Evolutionary conservation across 2,113 vertebrate species (phyloP).

Genomic region (Amblyopsis rosae): DNA sequence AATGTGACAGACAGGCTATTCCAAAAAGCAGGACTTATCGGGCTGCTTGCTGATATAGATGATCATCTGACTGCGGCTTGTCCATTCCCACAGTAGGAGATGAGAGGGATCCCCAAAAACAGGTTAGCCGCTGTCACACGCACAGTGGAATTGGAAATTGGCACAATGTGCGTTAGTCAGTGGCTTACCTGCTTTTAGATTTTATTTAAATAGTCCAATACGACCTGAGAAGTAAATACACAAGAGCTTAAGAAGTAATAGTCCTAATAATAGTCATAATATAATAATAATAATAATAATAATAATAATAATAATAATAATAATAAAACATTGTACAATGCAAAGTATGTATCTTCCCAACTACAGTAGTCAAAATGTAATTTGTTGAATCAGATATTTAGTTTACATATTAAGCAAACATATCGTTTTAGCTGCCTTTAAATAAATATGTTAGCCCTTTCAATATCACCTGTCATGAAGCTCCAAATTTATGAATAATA

Average conservation of each 20-base stretch:
- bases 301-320: too few species aligned
- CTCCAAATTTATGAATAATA: conserved; percentile 11
- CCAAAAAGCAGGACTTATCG: conserved; percentile 36
- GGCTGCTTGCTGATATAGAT: conserved; percentile 12
- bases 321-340: too few species aligned
- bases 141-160: conserved; percentile 92
- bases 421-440: not conserved
- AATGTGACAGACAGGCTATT: conserved; percentile 28
- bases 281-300: too few species aligned
- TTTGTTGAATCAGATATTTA: too few species aligned
- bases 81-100: conserved; percentile 8
- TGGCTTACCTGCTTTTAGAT: conserved; percentile 97
- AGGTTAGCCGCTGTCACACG: conserved; percentile 99
- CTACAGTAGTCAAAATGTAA: too few species aligned
- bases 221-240: conserved; percentile 38
- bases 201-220: not conserved
- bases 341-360: too few species aligned
- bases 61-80: conserved; percentile 36
- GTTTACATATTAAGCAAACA: not conserved
- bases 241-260: not conserved
- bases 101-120: conserved; percentile 85
- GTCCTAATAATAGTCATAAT: too few species aligned
- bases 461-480: conserved; percentile 5
- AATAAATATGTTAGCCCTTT: conserved; percentile 2
- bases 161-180: conserved; percentile 99